Evolutionary conservation across 1,140 invertebrate species (phyloP).

Genomic region (Saccostrea cuccullata): DNA sequence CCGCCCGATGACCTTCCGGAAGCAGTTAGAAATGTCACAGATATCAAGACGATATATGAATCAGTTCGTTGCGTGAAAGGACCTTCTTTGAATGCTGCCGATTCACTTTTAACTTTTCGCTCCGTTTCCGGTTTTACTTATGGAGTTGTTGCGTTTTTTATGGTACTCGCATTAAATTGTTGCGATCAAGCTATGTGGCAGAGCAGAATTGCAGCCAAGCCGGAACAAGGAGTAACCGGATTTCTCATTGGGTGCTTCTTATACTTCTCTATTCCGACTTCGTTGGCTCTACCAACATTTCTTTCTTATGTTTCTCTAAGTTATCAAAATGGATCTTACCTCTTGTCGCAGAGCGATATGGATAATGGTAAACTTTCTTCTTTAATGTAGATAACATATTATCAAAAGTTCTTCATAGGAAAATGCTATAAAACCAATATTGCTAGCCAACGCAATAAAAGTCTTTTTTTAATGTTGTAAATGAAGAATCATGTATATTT

Average conservation of each 20-base stretch:
- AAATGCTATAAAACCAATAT: too few species aligned
- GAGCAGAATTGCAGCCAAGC: slow-evolving; percentile 73
- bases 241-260: slow-evolving; percentile 75
- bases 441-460: too few species aligned
- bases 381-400: too few species aligned
- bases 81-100: slow-evolving; percentile 71
- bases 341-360: slow-evolving; percentile 63
- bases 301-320: slow-evolving; percentile 69
- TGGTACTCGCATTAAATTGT: slow-evolving; percentile 74
- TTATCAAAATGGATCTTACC: slow-evolving; percentile 58
- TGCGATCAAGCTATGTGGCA: slow-evolving; percentile 78
- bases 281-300: slow-evolving; percentile 71
- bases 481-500: too few species aligned
- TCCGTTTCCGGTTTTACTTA: slow-evolving; percentile 66
- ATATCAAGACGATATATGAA: slow-evolving; percentile 60
- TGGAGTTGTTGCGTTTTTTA: slow-evolving; percentile 67
- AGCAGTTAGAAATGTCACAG: not conserved
- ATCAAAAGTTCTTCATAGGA: too few species aligned
- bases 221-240: slow-evolving; percentile 72
- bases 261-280: slow-evolving; percentile 76
- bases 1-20: not conserved
- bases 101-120: slow-evolving; percentile 63
- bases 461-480: too few species aligned
- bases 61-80: slow-evolving; percentile 65
- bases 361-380: slow-evolving; percentile 62